These are phyloP conservation scores for Sebastes cheni DNA, from an alignment of 2,797 vertebrate genomes.

Conservation along the genomic window DNA sequence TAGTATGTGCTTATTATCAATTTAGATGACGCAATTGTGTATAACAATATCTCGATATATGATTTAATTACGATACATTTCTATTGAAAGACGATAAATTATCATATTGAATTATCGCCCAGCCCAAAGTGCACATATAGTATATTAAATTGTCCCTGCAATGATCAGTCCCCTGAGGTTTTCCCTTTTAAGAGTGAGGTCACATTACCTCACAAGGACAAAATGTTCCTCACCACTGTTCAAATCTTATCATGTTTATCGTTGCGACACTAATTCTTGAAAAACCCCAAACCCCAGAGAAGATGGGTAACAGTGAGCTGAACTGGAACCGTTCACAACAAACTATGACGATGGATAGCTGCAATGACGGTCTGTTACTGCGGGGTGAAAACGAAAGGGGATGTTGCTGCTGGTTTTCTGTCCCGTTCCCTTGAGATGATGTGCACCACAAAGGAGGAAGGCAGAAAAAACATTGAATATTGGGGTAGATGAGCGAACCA, in stretches of 20 bases:
- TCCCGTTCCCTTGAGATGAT: slow-evolving; percentile 21
- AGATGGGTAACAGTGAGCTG: background rate
- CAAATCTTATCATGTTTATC: slow-evolving; percentile 18
- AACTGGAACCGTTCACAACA: slow-evolving; percentile 14
- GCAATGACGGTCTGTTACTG: slow-evolving; percentile 34
- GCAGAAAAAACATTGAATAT: slow-evolving; percentile 51
- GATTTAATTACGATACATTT: no score
- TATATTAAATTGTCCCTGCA: background rate
- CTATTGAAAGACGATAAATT: no score
- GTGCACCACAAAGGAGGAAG: slow-evolving; percentile 47
- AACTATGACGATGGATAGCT: slow-evolving; percentile 21
- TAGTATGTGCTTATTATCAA: no score
- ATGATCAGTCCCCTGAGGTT: background rate
- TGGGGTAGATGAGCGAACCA: slow-evolving; percentile 55
- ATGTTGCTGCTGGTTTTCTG: slow-evolving; percentile 31
- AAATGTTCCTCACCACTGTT: slow-evolving; percentile 15
- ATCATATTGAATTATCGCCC: no score
- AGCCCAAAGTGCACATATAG: background rate
- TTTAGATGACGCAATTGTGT: no score
- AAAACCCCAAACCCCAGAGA: background rate
- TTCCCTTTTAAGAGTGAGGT: background rate
- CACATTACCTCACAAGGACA: slow-evolving; percentile 4
- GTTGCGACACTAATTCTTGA: background rate
- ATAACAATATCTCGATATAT: no score
- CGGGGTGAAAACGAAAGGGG: slow-evolving; percentile 32